These are phyloP conservation scores for Tetragnatha versicolor DNA, from an alignment of 1,140 invertebrate species.

Conservation along the genomic window DNA sequence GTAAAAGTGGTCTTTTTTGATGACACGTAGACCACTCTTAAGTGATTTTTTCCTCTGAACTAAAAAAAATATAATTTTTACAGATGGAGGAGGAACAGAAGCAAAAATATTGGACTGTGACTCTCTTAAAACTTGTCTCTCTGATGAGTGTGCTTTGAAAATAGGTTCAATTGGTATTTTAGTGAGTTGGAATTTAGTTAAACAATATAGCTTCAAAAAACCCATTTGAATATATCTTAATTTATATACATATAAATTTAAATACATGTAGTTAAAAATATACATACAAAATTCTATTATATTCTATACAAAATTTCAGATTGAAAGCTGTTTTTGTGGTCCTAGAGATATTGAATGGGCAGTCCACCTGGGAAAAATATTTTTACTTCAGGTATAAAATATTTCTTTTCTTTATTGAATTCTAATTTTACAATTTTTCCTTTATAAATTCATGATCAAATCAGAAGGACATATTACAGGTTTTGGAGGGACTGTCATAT, in stretches of 20 bases:
- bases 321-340: constrained; percentile 34
- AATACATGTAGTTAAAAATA: background rate
- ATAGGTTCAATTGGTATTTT: constrained; percentile 30
- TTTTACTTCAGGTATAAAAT: constrained; percentile 39
- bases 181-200: background rate
- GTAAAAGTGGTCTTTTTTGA: background rate
- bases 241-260: background rate
- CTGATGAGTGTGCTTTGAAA: constrained; percentile 4
- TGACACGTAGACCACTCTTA: background rate
- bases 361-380: constrained; percentile 19
- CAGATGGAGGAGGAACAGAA: constrained; percentile 12
- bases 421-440: too few species aligned
- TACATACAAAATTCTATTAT: background rate
- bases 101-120: background rate
- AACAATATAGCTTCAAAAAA: too few species aligned
- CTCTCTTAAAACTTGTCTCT: constrained; percentile 1
- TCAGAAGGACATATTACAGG: too few species aligned
- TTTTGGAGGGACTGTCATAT: too few species aligned
- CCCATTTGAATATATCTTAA: background rate
- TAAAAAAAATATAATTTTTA: too few species aligned
- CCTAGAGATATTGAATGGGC: constrained; percentile 59
- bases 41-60: too few species aligned
- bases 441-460: too few species aligned
- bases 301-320: background rate
- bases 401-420: background rate